Conservation (phyloP, 2,113 vertebrate genomes). For the Accipiter cooperii region DNA sequence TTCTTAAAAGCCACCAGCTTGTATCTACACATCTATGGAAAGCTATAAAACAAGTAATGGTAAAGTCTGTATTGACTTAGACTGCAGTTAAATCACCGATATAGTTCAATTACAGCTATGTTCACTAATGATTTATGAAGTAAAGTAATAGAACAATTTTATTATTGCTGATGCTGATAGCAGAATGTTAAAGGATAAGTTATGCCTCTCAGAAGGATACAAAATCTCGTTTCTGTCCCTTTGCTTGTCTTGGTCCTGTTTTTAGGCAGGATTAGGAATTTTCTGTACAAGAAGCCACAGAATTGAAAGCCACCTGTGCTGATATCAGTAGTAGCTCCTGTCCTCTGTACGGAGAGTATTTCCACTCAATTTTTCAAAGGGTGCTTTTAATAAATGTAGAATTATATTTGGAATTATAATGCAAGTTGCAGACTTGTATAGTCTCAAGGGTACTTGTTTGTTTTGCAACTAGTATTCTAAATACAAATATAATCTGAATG, state of each 20-base stretch:
- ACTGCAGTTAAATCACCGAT: not conserved
- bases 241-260: not conserved
- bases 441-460: not conserved
- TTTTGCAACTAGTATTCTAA: not conserved
- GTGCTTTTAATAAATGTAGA: not conserved
- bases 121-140: not conserved
- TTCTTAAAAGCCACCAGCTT: not conserved
- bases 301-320: not conserved
- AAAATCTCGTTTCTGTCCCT: not conserved
- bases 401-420: not conserved
- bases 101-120: not conserved
- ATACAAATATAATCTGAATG: not conserved
- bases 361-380: not conserved
- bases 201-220: not conserved
- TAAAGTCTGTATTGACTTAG: not conserved
- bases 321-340: not conserved
- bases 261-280: not conserved
- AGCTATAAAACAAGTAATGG: not conserved
- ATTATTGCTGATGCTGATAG: not conserved
- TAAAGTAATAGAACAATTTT: not conserved
- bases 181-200: not conserved
- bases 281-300: not conserved
- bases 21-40: not conserved
- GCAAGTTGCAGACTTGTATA: not conserved
- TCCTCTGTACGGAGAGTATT: not conserved